Evolutionary conservation across 2,113 vertebrate genomes (phyloP), one percentile per base, ranked within the genome.

Genomic region (Toxotes jaculatrix): DNA sequence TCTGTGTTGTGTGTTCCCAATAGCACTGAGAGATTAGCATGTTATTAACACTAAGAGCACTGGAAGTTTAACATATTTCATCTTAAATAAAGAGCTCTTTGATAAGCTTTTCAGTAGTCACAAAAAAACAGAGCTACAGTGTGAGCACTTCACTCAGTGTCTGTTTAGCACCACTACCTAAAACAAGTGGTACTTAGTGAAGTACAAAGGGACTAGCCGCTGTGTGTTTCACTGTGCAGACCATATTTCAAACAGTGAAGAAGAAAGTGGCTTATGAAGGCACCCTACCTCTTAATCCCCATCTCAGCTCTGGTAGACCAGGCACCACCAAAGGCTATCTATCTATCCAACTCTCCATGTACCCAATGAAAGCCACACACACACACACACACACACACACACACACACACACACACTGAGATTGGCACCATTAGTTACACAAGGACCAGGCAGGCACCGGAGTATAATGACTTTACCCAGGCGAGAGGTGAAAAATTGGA

Each of bases 351-450:
- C 78, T 83, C 82, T 63, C 27, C 64, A 67, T 77, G 84, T 73
- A 64, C 40, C 74, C 73, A 67, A 32, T 72, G 68, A 78, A 75
- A 77, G 63, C 70, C 68, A 61, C 83, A 74, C 79, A 80, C 78
- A 56, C 6, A 64, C 59, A 47, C 69, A 19, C 21, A 16, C 64
- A 21, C 42, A n/a, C 68, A 82, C 89, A 90, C 75, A 70, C 27
- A 71, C 69, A 16, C 64, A 21, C 42, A n/a, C 68, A 82, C 89
- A 90, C 75, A 70, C 27, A 71, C 69, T 62, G 49, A 77, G 81
- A 84, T 71, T 80, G 85, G 71, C 85, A 86, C 87, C 88, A 88
- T 91, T 89, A 81, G 90, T 88, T 91, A 87, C 87, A 83, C 76
- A 66, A 68, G 85, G 73, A 72, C 78, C 89, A 74, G 77, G 66